Evolutionary conservation across 2,888 invertebrate species (phyloP).

Genomic region (Bombylius major): DNA sequence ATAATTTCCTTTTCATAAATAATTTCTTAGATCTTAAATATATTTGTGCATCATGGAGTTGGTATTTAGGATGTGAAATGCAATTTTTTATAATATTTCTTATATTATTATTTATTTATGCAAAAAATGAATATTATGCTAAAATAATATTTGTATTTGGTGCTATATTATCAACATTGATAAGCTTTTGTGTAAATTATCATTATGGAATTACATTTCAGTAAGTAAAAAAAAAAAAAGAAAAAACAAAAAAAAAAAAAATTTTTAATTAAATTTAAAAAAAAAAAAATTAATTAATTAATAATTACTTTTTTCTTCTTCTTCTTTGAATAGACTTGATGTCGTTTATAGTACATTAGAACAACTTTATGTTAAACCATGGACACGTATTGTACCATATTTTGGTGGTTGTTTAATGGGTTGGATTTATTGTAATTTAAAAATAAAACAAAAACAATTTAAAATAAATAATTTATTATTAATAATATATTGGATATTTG

Average conservation of each 20-base stretch:
- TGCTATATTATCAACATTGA: slow-evolving; percentile 15
- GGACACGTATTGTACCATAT: slow-evolving; percentile 25
- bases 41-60: slow-evolving; percentile 26
- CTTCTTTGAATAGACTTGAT: slow-evolving; percentile 19
- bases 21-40: slow-evolving; percentile 22
- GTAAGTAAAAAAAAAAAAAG: slow-evolving; percentile 18
- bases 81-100: slow-evolving; percentile 23
- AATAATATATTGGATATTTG: slow-evolving; percentile 22
- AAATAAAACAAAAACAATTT: neutral
- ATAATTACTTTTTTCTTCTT: neutral
- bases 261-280: neutral
- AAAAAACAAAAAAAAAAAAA: neutral
- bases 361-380: slow-evolving; percentile 25
- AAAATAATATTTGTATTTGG: slow-evolving; percentile 19
- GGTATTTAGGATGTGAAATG: slow-evolving; percentile 29
- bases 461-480: slow-evolving; percentile 7
- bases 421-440: slow-evolving; percentile 16
- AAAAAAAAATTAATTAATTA: too few species aligned
- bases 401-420: slow-evolving; percentile 25
- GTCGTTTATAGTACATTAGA: slow-evolving; percentile 23
- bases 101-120: slow-evolving; percentile 20
- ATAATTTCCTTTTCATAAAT: slow-evolving; percentile 23
- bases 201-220: slow-evolving; percentile 24
- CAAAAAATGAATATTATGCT: slow-evolving; percentile 20
- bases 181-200: slow-evolving; percentile 23